Percentiles rank a stretch among this genome's conserved stretches.
These are phyloP conservation scores for Oreotrochilus melanogaster DNA, from an alignment of 2,113 vertebrate genomes.

Conservation along the genomic window DNA sequence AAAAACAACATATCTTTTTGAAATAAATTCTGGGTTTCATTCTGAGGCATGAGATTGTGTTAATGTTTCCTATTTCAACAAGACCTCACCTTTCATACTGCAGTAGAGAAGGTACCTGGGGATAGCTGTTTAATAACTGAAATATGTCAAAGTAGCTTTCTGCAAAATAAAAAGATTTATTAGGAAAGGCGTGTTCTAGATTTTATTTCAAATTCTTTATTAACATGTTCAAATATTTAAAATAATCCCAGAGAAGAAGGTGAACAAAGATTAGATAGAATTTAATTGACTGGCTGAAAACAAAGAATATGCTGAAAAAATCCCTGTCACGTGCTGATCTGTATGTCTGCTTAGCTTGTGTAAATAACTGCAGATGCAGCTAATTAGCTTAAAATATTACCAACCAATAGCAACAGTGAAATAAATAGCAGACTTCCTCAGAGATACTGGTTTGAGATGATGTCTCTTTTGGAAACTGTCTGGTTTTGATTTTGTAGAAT, in stretches of 20 bases:
- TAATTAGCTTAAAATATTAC: neutral
- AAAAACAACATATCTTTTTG: neutral
- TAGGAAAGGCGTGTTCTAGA: neutral
- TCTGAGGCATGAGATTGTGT: neutral
- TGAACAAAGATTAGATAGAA: constrained; percentile 43
- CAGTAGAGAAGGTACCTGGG: neutral
- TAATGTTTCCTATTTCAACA: constrained; percentile 20
- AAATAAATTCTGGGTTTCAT: neutral
- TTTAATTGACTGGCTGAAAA: constrained; percentile 42
- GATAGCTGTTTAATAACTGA: constrained; percentile 45
- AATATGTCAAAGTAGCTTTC: neutral
- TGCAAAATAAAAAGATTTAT: constrained; percentile 55
- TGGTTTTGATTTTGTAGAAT: neutral
- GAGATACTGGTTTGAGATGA: neutral
- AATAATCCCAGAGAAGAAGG: constrained; percentile 32
- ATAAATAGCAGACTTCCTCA: neutral
- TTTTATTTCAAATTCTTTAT: constrained; percentile 55
- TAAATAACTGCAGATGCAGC: constrained; percentile 45
- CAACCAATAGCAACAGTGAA: neutral
- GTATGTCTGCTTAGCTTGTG: constrained; percentile 13
- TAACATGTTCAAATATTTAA: constrained; percentile 65
- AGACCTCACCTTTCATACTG: neutral
- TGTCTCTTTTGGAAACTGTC: constrained; percentile 22
- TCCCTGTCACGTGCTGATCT: neutral
- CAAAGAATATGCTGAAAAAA: constrained; percentile 40